A percentile compares a stretch with the other conserved stretches of the same genome.
Evolutionary conservation across 30 jellyfish, hydroid and myxozoan genomes (phyloP).

Genomic region (Hydractinia echinata): DNA sequence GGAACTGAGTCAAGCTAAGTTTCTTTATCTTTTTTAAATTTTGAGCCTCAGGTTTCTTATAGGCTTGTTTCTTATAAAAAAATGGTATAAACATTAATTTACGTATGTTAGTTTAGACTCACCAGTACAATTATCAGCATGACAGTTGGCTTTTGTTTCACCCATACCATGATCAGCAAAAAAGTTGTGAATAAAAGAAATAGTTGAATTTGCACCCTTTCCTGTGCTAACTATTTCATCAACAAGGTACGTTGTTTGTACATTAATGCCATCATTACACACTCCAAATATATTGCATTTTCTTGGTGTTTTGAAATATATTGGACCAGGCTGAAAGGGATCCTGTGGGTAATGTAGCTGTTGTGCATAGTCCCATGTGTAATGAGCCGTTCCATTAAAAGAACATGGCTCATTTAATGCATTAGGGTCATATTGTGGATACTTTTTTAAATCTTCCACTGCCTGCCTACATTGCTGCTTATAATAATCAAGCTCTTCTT

Average conservation of each 20-base stretch:
- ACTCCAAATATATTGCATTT: not conserved
- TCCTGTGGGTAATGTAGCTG: too few relatives aligned
- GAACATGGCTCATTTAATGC: not conserved
- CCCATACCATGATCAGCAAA: constrained; percentile 5
- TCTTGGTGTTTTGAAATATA: not conserved
- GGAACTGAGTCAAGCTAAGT: not conserved
- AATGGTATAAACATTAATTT: too few relatives aligned
- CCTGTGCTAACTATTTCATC: not conserved
- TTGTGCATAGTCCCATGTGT: too few relatives aligned
- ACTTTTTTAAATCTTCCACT: not conserved
- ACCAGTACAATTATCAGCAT: constrained; percentile 20
- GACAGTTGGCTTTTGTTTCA: not conserved
- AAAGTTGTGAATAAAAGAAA: not conserved
- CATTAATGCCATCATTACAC: not conserved
- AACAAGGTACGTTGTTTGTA: not conserved
- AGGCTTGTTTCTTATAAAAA: too few relatives aligned
- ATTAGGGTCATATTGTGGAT: not conserved
- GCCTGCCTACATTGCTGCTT: too few relatives aligned
- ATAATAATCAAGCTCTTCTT: too few relatives aligned
- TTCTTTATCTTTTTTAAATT: too few relatives aligned
- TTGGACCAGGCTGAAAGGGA: not conserved
- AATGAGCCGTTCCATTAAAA: not conserved
- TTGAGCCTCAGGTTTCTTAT: too few relatives aligned
- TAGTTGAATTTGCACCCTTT: constrained; percentile 15
- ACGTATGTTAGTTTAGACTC: not conserved